phyloP scores from a whole-genome alignment of 2,797 vertebrate species.

The Dicrostonyx torquatus region DNA sequence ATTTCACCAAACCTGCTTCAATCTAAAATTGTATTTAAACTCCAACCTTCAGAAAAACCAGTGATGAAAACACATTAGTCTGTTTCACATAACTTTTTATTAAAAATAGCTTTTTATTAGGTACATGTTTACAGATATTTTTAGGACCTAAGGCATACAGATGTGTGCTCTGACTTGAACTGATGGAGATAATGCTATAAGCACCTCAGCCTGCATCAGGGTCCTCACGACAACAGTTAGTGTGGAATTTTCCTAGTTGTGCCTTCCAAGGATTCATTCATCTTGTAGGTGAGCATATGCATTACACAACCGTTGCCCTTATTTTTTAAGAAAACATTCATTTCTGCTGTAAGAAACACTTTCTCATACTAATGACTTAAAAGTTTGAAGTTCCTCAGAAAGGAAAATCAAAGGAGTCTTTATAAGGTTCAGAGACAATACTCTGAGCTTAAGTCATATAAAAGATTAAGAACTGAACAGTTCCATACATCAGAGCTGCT shows the following conservation, averaged over 20 bases:
- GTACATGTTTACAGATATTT: conserved; percentile 79
- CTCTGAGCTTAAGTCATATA: background rate
- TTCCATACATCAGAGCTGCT: conserved; percentile 31
- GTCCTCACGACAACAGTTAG: conserved; percentile 20
- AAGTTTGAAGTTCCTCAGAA: conserved; percentile 56
- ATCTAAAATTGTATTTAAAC: background rate
- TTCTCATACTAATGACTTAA: conserved; percentile 51
- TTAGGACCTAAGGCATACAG: conserved; percentile 72
- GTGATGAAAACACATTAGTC: conserved; percentile 72
- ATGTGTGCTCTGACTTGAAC: conserved; percentile 41
- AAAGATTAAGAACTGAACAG: background rate
- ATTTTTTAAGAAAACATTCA: conserved; percentile 55
- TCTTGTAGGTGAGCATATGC: conserved; percentile 33
- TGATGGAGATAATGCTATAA: conserved; percentile 45
- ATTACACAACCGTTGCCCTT: conserved; percentile 44
- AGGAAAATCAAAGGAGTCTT: conserved; percentile 37
- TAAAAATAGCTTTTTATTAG: conserved; percentile 86
- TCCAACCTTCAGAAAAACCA: conserved; percentile 63
- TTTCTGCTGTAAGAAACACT: conserved; percentile 51
- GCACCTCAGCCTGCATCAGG: background rate
- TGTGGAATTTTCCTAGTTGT: background rate
- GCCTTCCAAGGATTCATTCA: conserved; percentile 32
- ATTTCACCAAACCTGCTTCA: conserved; percentile 35
- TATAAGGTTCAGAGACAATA: conserved; percentile 26
- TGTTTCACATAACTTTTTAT: conserved; percentile 82